Conservation (phyloP, 2,888 invertebrate genomes). For the Luperina nickerlii region DNA sequence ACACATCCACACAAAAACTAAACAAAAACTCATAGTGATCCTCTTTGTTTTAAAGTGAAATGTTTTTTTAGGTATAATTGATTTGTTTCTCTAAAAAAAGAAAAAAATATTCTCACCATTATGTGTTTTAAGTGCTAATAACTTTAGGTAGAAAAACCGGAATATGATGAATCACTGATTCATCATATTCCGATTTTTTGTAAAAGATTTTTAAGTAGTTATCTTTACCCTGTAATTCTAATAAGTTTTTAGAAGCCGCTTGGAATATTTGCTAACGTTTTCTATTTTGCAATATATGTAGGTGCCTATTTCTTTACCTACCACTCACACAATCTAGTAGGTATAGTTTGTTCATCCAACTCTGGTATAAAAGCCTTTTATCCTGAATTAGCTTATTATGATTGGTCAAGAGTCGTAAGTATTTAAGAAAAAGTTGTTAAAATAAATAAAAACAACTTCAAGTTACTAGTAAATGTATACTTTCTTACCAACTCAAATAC, state of each 20-base stretch:
- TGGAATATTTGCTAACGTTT: not conserved
- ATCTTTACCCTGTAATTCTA: slow-evolving; percentile 15
- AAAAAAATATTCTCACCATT: slow-evolving; percentile 75
- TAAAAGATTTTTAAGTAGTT: slow-evolving; percentile 4
- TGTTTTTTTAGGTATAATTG: slow-evolving; percentile 68
- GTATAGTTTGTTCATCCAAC: not conserved
- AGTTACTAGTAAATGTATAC: not conserved
- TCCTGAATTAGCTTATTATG: not conserved
- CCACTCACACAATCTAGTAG: not conserved
- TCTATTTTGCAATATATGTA: not conserved
- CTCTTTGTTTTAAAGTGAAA: slow-evolving; percentile 66
- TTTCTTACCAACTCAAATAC: not conserved
- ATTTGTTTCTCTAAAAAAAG: slow-evolving; percentile 70
- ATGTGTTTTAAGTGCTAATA: slow-evolving; percentile 52
- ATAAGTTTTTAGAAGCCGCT: not conserved
- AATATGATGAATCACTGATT: not conserved
- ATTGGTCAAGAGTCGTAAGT: not conserved
- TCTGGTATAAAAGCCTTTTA: not conserved
- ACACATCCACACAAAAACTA: slow-evolving; percentile 69
- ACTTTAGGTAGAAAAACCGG: slow-evolving; percentile 21
- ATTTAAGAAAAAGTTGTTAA: not conserved
- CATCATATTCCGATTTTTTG: slow-evolving; percentile 51
- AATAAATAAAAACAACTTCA: not conserved
- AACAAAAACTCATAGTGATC: slow-evolving; percentile 75
- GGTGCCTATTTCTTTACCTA: too few relatives aligned